Evolutionary conservation across 2,113 vertebrate genomes (phyloP).

Genomic region (Sporophila hypoxantha): DNA sequence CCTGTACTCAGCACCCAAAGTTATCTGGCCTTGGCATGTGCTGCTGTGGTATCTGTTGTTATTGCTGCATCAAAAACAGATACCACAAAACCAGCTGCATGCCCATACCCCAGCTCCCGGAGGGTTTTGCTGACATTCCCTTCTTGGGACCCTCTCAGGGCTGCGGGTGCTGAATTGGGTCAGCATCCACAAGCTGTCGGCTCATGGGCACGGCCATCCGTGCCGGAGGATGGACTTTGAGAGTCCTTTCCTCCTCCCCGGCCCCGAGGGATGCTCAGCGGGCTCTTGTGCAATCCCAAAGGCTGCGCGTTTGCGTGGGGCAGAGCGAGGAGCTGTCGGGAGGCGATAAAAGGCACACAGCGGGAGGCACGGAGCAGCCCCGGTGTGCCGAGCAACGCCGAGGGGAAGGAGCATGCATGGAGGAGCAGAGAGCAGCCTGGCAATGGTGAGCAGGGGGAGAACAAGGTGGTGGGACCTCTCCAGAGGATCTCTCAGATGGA

Average conservation of each 20-base stretch:
- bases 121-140: background rate
- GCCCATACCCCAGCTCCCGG: background rate
- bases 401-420: background rate
- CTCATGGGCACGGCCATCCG: fast-evolving
- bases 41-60: background rate
- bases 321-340: background rate
- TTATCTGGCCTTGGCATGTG: background rate
- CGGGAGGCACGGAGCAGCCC: fast-evolving
- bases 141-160: background rate
- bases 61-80: background rate
- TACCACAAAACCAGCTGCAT: background rate
- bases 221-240: background rate
- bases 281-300: constrained; percentile 1
- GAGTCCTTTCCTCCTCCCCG: background rate
- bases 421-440: background rate
- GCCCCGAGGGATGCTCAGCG: background rate
- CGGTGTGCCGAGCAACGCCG: fast-evolving
- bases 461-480: background rate
- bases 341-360: background rate
- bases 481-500: background rate
- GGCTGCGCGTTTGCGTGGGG: background rate
- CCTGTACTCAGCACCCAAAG: fast-evolving
- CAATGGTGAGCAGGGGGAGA: background rate
- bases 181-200: fast-evolving
- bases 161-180: background rate